Base-by-base conservation (phyloP, 2,888 invertebrate species). In the Drosophila phalerata region DNA sequence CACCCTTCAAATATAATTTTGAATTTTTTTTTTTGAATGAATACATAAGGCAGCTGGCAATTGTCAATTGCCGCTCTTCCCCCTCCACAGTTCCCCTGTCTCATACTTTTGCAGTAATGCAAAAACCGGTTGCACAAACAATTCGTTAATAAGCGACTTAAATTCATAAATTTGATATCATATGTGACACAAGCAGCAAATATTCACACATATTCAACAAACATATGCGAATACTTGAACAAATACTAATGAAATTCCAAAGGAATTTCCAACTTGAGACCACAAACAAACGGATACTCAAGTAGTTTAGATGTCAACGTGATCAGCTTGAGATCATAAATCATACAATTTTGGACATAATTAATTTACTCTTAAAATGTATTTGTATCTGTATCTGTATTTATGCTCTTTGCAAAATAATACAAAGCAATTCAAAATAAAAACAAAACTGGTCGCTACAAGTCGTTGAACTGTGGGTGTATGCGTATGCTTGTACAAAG, bases 101-200 rank as follows among this genome's bases (percentile, higher is more conserved):
- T 45, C 52, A n/a, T 30, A 49, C 19, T 40, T 9, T 69, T 40
- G 25, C 38, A 25, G 40, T 17, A 42, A 47, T 52, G 28, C 28
- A 22, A 52, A 65, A 85, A 76, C 87, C 79, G 79, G 85, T 84
- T 79, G 62, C 42, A 43, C 48, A 69, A 72, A 75, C 72, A 84
- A 65, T 73, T 70, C 32, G 65, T 73, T 63, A 78, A 69, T 75
- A 72, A 68, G 45, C 64, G 49, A 64, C 65, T 77, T 71, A 60
- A 53, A 52, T 67, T 72, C 57, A 76, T 76, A 72, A 70, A 69
- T 66, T 67, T 45, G 57, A 61, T 65, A 55, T 66, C 56, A 75
- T 22, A 56, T 57, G 56, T 40, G 42, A 48, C 40, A 61, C 52
- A 56, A 48, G 17, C 48, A 28, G n/a, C 9, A 48, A 73, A 61